Evolutionary conservation across 2,113 vertebrate genomes (phyloP).

Genomic region (Xiphophorus hellerii): DNA sequence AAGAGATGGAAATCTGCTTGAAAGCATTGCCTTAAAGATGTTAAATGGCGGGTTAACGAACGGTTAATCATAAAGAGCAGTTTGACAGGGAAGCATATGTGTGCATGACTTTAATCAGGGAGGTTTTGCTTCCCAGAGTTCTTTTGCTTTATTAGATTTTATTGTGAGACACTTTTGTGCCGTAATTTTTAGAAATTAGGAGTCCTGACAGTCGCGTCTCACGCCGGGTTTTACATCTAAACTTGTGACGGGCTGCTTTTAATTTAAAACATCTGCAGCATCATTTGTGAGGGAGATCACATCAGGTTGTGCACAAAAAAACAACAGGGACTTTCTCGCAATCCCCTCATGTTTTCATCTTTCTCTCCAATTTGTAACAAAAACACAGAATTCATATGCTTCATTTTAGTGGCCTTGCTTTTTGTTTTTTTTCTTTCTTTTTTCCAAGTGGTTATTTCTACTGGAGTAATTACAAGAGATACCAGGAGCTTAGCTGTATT

Average conservation of each 20-base stretch:
- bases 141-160: constrained; percentile 5
- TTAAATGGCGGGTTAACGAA: constrained; percentile 2
- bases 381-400: constrained; percentile 31
- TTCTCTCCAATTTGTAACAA: constrained; percentile 25
- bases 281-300: constrained; percentile 21
- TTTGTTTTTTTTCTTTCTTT: no score
- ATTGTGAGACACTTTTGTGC: constrained; percentile 21
- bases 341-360: constrained; percentile 18
- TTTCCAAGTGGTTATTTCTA: constrained; percentile 8
- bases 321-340: constrained; percentile 51
- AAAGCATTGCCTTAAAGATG: not conserved
- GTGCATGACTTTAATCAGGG: not conserved
- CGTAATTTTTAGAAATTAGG: constrained; percentile 10
- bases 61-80: not conserved
- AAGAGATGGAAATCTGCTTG: not conserved
- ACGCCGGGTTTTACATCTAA: constrained; percentile 39
- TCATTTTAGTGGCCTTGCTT: not conserved
- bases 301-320: constrained; percentile 10
- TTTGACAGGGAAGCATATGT: not conserved
- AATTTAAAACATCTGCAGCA: constrained; percentile 55
- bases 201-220: constrained; percentile 22
- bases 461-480: not conserved
- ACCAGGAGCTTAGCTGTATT: constrained; percentile 1
- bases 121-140: not conserved
- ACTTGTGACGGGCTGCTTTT: constrained; percentile 40